Percentiles rank a stretch among this genome's conserved stretches.
phyloP scores from a whole-genome alignment of 2,797 vertebrate genomes.

The Cryptoblepharus egeriae region DNA sequence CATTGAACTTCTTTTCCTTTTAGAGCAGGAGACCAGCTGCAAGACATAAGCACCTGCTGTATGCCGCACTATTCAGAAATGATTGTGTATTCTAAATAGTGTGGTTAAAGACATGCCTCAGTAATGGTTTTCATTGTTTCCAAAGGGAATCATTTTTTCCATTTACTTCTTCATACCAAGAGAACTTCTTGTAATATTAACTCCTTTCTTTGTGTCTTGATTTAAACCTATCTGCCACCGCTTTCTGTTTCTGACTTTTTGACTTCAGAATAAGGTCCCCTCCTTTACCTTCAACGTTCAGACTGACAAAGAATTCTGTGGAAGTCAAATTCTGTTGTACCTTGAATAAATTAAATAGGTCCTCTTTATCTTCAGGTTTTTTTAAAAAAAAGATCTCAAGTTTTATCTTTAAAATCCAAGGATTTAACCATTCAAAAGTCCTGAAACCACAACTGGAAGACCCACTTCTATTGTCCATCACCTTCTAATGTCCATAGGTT shows the following conservation, averaged over 20 bases:
- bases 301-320: background rate
- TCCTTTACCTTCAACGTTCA: background rate
- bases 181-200: background rate
- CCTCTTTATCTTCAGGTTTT: background rate
- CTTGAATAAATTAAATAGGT: background rate
- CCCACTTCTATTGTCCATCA: background rate
- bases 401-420: no score
- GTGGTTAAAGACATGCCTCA: background rate
- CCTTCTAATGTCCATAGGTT: background rate
- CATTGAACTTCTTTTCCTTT: background rate
- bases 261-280: no score
- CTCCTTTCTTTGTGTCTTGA: background rate
- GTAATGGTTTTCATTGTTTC: background rate
- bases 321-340: background rate
- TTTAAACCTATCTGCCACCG: background rate
- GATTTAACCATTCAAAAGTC: no score
- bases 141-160: background rate
- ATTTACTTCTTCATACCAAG: background rate
- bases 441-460: no score
- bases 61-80: background rate
- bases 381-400: no score
- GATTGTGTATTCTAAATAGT: background rate
- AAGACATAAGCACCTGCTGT: background rate
- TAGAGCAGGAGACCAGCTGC: background rate
- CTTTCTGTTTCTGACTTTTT: background rate